These are phyloP conservation scores for Huso huso DNA, from an alignment of 2,797 vertebrate genomes.

Conservation along the genomic window DNA sequence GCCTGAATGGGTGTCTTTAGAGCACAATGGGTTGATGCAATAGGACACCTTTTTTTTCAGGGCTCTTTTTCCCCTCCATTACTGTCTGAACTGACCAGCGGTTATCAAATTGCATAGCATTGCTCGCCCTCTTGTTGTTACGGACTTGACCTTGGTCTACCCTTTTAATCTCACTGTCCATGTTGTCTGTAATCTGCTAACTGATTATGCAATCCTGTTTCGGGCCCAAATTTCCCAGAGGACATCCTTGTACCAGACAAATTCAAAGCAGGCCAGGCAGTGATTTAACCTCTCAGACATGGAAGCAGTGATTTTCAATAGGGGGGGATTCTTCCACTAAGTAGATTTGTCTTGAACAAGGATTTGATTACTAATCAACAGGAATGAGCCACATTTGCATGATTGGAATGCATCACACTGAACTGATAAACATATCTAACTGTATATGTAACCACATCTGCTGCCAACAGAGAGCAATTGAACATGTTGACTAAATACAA, in stretches of 20 bases:
- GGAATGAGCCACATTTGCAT: background rate
- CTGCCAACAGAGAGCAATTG: too few species aligned
- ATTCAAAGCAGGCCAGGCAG: background rate
- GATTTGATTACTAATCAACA: slow-evolving; percentile 2
- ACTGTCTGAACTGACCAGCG: slow-evolving; percentile 14
- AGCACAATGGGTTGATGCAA: background rate
- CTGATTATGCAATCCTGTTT: slow-evolving; percentile 28
- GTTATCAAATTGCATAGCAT: slow-evolving; percentile 16
- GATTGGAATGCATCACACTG: too few species aligned
- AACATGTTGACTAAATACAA: too few species aligned
- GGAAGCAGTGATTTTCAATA: slow-evolving; percentile 2
- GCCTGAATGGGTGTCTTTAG: background rate
- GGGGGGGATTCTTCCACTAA: background rate
- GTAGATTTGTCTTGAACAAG: background rate
- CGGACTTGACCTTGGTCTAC: slow-evolving; percentile 14
- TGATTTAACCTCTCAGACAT: background rate
- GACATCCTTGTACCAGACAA: slow-evolving; percentile 18
- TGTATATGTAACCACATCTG: too few species aligned
- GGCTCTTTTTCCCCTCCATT: slow-evolving; percentile 4
- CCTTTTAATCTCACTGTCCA: slow-evolving; percentile 25
- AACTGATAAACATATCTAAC: too few species aligned
- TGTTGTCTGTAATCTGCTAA: slow-evolving; percentile 20
- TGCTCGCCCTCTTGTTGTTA: slow-evolving; percentile 16
- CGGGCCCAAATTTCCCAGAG: slow-evolving; percentile 29
- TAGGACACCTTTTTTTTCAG: background rate